Conservation (phyloP, 2,888 invertebrate species). For the Microctonus aethiopoides region DNA sequence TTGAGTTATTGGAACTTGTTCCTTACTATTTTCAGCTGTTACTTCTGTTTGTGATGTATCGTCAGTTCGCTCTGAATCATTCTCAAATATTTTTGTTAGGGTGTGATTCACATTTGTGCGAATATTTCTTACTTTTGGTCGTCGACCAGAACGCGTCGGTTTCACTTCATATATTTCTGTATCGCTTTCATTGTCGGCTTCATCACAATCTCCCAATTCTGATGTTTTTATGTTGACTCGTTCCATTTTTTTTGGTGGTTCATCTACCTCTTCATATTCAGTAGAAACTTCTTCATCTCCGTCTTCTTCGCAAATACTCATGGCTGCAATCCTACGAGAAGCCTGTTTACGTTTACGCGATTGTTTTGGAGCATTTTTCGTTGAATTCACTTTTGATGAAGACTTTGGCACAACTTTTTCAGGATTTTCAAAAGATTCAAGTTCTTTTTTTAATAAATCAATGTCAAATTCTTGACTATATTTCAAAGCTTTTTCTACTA, state of each 20-base stretch:
- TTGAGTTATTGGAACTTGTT: constrained; percentile 50
- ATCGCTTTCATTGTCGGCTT: constrained; percentile 38
- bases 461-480: constrained; percentile 78
- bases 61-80: constrained; percentile 32
- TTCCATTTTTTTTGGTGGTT: not conserved
- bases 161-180: constrained; percentile 58
- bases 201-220: not conserved
- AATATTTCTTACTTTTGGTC: constrained; percentile 58
- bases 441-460: constrained; percentile 71
- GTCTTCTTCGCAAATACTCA: constrained; percentile 29
- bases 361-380: not conserved
- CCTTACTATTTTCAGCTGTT: constrained; percentile 37
- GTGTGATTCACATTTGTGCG: constrained; percentile 51
- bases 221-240: constrained; percentile 3
- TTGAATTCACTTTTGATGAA: constrained; percentile 16
- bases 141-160: constrained; percentile 67
- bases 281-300: constrained; percentile 39
- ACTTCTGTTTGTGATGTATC: constrained; percentile 9
- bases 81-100: constrained; percentile 39
- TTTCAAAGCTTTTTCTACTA: constrained; percentile 81
- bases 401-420: constrained; percentile 24
- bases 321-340: constrained; percentile 15
- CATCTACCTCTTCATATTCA: not conserved
- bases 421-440: constrained; percentile 60
- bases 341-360: not conserved